Base-by-base conservation (phyloP, 2,113 vertebrate genomes). In the Lycocorax pyrrhopterus region DNA sequence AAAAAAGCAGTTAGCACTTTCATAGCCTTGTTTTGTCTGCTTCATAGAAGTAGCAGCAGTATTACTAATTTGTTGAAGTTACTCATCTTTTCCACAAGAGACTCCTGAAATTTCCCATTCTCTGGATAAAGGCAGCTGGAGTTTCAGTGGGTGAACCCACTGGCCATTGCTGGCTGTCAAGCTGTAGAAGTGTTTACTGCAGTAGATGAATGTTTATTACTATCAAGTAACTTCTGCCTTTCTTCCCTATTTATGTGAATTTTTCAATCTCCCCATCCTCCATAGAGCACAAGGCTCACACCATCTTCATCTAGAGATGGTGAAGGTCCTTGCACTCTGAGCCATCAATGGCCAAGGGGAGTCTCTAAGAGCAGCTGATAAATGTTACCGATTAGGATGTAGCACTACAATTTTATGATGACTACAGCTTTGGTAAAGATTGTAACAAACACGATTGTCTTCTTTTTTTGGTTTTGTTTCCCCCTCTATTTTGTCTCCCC, bases 401-500 rank as follows among this genome's bases (percentile, higher is more conserved):
- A 80, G 46, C 30, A 41, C 29, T 80, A 1, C 17, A 20, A 0
- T 21, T 58, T 62, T 46, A 43, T 30, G 43, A 78, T 29, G 13
- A 64, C 47, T 32, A 10, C 13, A 68, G 14, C 44, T 67, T 39
- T 68, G 14, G 21, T 78, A 53, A 68, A 76, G 32, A 74, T 6
- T 35, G 4, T 76, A 67, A 59, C 7, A 62, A 58, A 53, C 2
- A 5, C 3, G 2, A n/a, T 58, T 37, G 7, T 39, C 5, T 7
- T 32, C 3, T 15, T 27, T 66, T 43, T 43, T 41, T 35, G 12
- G 18, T 58, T 67, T 43, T 58, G 14, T 33, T 51, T 35, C 3
- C 4, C 17, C 7, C 2, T 7, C 29, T 47, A 0, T 76, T 74
- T 58, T 52, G 8, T 46, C 23, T 89, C 16, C 9, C 29, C 0